phyloP scores from a whole-genome alignment of 1,140 invertebrate genomes.

The Aporrectodea caliginosa region DNA sequence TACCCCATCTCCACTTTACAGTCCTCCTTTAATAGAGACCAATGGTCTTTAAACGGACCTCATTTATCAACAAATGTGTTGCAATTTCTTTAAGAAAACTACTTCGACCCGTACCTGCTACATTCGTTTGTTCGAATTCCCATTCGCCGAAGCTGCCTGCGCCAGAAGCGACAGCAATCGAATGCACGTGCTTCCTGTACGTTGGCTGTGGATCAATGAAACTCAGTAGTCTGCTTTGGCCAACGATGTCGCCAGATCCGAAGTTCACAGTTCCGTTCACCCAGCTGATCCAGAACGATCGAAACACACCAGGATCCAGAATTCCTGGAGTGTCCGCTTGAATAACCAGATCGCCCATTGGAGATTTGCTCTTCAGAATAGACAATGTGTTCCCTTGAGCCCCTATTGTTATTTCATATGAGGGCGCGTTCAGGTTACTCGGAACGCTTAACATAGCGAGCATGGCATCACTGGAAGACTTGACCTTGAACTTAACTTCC shows the following conservation, averaged over 20 bases:
- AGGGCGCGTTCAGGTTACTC: not conserved
- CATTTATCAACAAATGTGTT: too few species aligned
- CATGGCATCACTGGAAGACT: not conserved
- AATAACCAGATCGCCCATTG: not conserved
- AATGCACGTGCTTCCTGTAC: not conserved
- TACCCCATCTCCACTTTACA: too few species aligned
- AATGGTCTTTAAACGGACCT: too few species aligned
- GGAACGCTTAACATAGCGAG: not conserved
- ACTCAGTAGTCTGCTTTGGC: not conserved
- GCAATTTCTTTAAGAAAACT: too few species aligned
- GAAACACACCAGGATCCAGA: not conserved
- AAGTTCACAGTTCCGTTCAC: not conserved
- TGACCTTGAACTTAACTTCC: not conserved
- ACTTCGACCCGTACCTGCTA: not conserved
- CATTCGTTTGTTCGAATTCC: not conserved
- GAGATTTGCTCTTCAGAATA: not conserved
- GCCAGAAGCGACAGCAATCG: not conserved
- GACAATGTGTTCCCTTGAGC: not conserved
- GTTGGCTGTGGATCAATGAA: not conserved
- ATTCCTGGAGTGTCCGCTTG: not conserved
- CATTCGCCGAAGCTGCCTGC: not conserved
- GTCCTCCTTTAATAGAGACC: too few species aligned
- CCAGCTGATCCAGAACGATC: constrained; percentile 3
- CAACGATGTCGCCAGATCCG: not conserved
- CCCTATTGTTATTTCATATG: not conserved